Evolutionary conservation across 2,113 vertebrate genomes (phyloP).

Genomic region (Siniperca knerii): DNA sequence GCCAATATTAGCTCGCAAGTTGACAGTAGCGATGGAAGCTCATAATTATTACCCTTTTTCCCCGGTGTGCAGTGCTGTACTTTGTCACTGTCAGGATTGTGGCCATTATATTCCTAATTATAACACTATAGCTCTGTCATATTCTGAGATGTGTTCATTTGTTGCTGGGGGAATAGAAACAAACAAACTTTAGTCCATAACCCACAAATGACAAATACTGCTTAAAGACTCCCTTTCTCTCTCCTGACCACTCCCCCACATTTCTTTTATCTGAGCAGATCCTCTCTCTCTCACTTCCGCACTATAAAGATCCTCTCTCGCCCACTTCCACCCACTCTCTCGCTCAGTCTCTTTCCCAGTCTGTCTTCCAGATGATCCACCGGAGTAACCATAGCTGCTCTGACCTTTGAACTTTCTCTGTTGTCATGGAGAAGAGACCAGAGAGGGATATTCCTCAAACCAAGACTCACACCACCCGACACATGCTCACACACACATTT

Average conservation of each 20-base stretch:
- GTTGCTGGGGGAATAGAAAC: conserved; percentile 31
- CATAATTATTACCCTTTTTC: not conserved
- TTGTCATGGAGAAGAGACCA: conserved; percentile 68
- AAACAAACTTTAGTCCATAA: conserved; percentile 31
- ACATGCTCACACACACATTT: conserved; percentile 9
- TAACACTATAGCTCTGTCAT: conserved; percentile 1
- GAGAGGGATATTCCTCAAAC: conserved; percentile 67
- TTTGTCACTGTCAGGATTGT: conserved; percentile 18
- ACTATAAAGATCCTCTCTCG: conserved; percentile 43
- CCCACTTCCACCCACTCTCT: conserved; percentile 54
- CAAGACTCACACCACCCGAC: conserved; percentile 7
- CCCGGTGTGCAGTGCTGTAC: not conserved
- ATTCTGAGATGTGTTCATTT: conserved; percentile 1
- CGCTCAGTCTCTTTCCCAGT: conserved; percentile 38
- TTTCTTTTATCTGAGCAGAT: conserved; percentile 44
- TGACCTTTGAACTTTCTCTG: conserved; percentile 70
- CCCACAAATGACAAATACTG: conserved; percentile 22
- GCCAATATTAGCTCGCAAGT: not conserved
- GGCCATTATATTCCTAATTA: conserved; percentile 16
- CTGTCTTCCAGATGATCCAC: conserved; percentile 66
- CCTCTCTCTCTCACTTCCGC: conserved; percentile 15
- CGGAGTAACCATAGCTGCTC: conserved; percentile 67
- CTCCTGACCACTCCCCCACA: conserved; percentile 46
- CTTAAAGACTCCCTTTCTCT: conserved; percentile 27
- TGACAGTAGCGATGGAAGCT: not conserved